Evolutionary conservation across 2,797 vertebrate species (phyloP).

Genomic region (Sebastes kiyomatsui): DNA sequence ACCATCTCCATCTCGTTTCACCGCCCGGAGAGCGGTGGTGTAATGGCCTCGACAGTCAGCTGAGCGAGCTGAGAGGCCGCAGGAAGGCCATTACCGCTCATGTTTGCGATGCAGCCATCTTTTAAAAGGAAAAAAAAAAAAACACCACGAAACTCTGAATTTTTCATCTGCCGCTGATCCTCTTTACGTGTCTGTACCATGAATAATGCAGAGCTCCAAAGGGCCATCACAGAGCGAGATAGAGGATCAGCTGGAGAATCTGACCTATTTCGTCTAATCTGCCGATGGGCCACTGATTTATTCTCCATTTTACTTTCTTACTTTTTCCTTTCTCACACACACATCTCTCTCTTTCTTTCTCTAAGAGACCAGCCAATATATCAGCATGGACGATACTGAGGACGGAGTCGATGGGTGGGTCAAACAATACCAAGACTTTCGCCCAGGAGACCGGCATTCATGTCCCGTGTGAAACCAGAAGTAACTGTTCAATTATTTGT

Average conservation of each 20-base stretch:
- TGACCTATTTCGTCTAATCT: conserved; percentile 40
- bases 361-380: background rate
- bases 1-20: conserved; percentile 12
- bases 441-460: too few species aligned
- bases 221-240: conserved; percentile 12
- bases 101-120: conserved; percentile 51
- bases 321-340: background rate
- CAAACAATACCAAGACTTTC: too few species aligned
- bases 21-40: conserved; percentile 4
- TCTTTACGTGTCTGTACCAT: conserved; percentile 56
- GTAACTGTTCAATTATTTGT: too few species aligned
- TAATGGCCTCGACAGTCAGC: conserved; percentile 34
- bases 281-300: conserved; percentile 22
- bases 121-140: conserved; percentile 25
- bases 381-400: background rate
- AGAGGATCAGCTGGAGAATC: conserved; percentile 16
- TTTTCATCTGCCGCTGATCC: conserved; percentile 68
- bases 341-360: background rate
- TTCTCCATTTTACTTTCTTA: background rate
- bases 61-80: conserved; percentile 41
- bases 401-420: too few species aligned
- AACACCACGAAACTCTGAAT: conserved; percentile 67
- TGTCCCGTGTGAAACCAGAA: too few species aligned
- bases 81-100: conserved; percentile 62
- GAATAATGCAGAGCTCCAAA: conserved; percentile 69